Percentiles rank a stretch among this genome's conserved stretches.
Conservation (phyloP, 53 echinoderm and acorn worm genomes). For the Temnopleurus reevesii region DNA sequence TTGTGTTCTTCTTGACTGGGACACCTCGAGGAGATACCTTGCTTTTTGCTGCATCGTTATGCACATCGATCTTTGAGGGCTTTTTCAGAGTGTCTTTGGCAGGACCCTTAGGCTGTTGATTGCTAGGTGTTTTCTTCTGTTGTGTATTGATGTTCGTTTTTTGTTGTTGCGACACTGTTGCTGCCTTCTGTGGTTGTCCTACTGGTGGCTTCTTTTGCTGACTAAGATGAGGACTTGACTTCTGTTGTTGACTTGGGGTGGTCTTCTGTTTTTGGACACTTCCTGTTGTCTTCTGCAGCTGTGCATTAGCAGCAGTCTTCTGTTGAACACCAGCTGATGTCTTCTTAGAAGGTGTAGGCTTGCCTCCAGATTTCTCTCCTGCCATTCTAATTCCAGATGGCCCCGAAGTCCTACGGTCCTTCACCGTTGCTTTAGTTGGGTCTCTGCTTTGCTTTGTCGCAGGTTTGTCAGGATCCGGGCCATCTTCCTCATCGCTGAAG, state of each 20-base stretch:
- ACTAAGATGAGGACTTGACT: no score
- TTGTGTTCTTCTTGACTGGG: background rate
- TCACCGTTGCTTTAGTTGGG: background rate
- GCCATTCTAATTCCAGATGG: background rate
- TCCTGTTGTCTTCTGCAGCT: background rate
- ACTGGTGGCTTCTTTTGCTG: no score
- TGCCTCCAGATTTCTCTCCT: background rate
- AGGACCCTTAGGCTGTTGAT: background rate
- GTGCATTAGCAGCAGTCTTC: background rate
- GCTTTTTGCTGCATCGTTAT: background rate
- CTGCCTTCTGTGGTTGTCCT: no score
- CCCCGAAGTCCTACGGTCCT: background rate
- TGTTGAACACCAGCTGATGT: background rate
- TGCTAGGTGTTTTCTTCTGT: background rate
- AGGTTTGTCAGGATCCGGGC: background rate
- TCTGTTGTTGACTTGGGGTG: no score
- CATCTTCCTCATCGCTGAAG: slow-evolving; percentile 55
- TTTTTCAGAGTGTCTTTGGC: background rate
- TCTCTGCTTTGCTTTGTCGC: background rate
- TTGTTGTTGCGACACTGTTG: no score
- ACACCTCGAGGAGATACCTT: background rate
- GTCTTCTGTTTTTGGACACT: no score
- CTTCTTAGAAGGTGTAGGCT: background rate
- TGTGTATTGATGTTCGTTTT: no score
- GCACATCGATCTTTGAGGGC: background rate